Conservation (phyloP, 2,888 invertebrate genomes). For the Protophormia terraenovae region DNA sequence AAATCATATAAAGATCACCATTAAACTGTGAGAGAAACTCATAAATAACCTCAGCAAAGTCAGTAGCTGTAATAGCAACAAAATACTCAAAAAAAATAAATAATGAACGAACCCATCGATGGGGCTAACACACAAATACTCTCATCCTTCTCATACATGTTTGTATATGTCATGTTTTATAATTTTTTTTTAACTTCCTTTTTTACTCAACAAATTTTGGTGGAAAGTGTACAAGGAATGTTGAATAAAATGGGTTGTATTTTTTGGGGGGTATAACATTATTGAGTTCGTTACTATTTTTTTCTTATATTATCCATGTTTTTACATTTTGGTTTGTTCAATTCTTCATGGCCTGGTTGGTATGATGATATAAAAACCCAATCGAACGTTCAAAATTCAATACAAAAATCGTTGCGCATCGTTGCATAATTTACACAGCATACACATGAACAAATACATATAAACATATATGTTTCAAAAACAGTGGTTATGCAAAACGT, state of each 20-base stretch:
- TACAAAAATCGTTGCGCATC: constrained; percentile 70
- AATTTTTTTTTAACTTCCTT: not conserved
- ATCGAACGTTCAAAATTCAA: constrained; percentile 71
- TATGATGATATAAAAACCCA: constrained; percentile 66
- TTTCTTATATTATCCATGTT: constrained; percentile 12
- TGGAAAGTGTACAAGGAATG: not conserved
- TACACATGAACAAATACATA: constrained; percentile 25
- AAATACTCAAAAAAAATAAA: constrained; percentile 34
- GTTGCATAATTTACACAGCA: constrained; percentile 57
- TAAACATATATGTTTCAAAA: not conserved
- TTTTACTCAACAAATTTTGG: not conserved
- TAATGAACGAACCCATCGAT: constrained; percentile 31
- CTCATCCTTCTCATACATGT: not conserved
- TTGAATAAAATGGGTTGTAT: not conserved
- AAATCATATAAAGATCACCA: not conserved
- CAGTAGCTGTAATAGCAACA: not conserved
- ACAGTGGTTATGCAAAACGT: constrained; percentile 32
- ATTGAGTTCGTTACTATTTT: constrained; percentile 41
- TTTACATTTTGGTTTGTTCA: constrained; percentile 59
- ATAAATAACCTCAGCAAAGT: not conserved
- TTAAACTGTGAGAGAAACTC: not conserved
- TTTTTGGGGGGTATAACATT: not conserved
- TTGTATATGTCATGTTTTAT: not conserved
- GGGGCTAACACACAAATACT: not conserved
- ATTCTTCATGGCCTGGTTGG: constrained; percentile 63